These are phyloP conservation scores for Myiopsitta monachus DNA, from an alignment of 2,113 vertebrate species.

Conservation along the genomic window DNA sequence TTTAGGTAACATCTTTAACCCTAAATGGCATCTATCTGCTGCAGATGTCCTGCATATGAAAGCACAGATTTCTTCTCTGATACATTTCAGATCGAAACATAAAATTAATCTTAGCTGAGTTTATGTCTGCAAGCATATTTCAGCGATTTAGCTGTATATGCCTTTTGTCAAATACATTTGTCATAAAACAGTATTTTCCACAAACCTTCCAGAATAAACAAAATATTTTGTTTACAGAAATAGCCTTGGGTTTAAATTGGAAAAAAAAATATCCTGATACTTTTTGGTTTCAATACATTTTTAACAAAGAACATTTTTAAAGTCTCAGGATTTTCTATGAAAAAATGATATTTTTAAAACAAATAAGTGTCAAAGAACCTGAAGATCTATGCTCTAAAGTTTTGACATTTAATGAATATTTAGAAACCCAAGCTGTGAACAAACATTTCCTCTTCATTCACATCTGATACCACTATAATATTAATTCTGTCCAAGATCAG, in stretches of 20 bases:
- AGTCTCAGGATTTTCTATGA: background rate
- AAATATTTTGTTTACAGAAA: slow-evolving; percentile 17
- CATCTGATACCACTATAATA: background rate
- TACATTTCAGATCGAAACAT: background rate
- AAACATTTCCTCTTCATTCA: background rate
- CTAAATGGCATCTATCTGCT: background rate
- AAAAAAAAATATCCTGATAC: background rate
- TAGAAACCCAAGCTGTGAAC: background rate
- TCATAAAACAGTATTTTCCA: background rate
- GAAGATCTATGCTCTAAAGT: background rate
- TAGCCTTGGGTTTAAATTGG: background rate
- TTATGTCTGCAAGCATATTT: background rate
- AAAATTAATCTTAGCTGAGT: slow-evolving; percentile 11
- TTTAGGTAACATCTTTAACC: background rate
- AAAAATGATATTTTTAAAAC: background rate
- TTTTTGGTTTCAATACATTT: background rate
- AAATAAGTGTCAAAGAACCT: rapidly evolving
- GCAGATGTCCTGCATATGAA: background rate
- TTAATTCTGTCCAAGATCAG: background rate
- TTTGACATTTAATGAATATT: background rate
- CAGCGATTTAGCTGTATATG: background rate
- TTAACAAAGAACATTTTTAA: background rate
- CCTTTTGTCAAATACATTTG: slow-evolving; percentile 47
- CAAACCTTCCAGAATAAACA: slow-evolving; percentile 18
- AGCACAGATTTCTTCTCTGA: background rate